Base-by-base conservation (phyloP, 2,888 invertebrate species). In the Tipula vernalis region DNA sequence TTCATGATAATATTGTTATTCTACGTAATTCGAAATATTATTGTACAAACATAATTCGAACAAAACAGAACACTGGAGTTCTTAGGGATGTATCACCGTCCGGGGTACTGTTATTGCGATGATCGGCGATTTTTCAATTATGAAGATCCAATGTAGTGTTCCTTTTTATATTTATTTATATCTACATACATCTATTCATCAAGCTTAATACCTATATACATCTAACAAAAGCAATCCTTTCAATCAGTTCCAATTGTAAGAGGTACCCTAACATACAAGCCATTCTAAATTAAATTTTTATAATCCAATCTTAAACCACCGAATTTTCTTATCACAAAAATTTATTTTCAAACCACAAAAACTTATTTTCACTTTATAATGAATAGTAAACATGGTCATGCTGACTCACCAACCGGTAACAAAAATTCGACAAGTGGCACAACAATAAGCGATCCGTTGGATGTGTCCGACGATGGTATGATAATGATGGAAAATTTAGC, bases 101-200 rank as follows among this genome's bases (percentile, higher is more conserved):
- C 42, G 36, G 18, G 84, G 18, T 84, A 86, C 28, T 84, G 87
- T 83, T 83, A 87, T 83, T 85, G 83, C n/a, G 85, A 87, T 8
- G 87, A 88, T n/a, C 86, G 86, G 39, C 83, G 87, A 85, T 87
- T 86, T 86, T 88, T 83, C 84, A 51, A 42, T 57, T 87, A 87
- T 83, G 88, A 88, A 85, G 88, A 88, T 87, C 87, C 87, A 86
- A 87, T 87, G 88, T 88, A 44, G 42, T 86, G 83, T 87, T 84
- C 39, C 39, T 39, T 39, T 39, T 6, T 39, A 39, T 85, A 36
- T 87, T 39, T 39, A 36, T 87, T 39, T 15, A n/a, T n/a, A n/a
- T n/a, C n/a, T 84, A 85, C 39, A 39, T 87, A 86, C 44, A 44
- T 83, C 10, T 71, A 28, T 8, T 71, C 2, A 28, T 71, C 10